Base-by-base conservation (phyloP, 1,140 invertebrate species). In the Neocloeon triangulifer region DNA sequence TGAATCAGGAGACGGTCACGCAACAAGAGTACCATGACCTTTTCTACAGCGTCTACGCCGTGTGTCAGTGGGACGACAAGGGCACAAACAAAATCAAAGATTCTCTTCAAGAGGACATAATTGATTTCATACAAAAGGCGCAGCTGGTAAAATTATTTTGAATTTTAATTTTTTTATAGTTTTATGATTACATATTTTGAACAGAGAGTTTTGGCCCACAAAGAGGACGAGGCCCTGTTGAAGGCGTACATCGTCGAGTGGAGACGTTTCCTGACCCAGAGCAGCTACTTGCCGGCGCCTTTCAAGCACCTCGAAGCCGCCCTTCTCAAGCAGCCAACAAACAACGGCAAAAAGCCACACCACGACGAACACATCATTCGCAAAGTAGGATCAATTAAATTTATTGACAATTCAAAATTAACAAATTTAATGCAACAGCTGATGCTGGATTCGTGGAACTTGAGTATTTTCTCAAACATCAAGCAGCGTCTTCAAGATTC, bases 381-480 rank as follows among this genome's bases (percentile, higher is more conserved):
- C 49, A 75, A 75, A 55, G 69, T 74, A 46, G n/a, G n/a, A 39
- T 40, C 36, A 17, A n/a, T 32, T 25, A 15, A 7, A 18, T 35
- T 19, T 21, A 18, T 9, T 4, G 5, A n/a, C 8, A 22, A 12
- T n/a, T 33, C 6, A 32, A 34, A 30, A 9, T 35, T 9, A 25
- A 20, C 21, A 13, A 14, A 12, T 22, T 10, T 37, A 34, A 34
- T 39, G 27, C 43, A 45, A 25, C 65, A 95, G 69, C 53, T 96
- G 29, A 96, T 97, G 92, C 59, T 96, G 38, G 89, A 95, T 51
- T 89, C 77, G 41, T 97, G 92, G 92, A 95, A 95, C 61, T 73
- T 84, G 49, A 88, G 80, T 52, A 96, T 98, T 46, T 98, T 98
- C 58, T 69, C 69, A 47, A 80, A 92, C 51, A 94, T 96, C 38